A percentile compares a stretch with the other conserved stretches of the same genome.
phyloP scores from a whole-genome alignment of 2,888 invertebrate genomes.

The Meandrusa payeni region DNA sequence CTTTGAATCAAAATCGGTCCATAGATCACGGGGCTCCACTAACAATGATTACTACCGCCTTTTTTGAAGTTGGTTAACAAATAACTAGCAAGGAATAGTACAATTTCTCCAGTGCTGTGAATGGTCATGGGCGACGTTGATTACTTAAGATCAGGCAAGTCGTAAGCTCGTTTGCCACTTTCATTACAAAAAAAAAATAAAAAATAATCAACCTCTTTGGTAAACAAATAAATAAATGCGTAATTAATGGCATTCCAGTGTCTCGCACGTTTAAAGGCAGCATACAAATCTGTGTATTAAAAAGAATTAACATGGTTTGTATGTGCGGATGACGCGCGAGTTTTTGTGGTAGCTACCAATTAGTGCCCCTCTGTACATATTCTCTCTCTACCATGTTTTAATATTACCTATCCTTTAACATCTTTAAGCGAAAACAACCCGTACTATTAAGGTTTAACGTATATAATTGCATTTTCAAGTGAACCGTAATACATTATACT shows the following conservation, averaged over 20 bases:
- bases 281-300: constrained; percentile 75
- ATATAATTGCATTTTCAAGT: not conserved
- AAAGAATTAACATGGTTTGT: constrained; percentile 59
- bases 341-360: constrained; percentile 49
- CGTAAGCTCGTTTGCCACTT: too few species aligned
- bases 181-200: too few species aligned
- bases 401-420: constrained; percentile 1
- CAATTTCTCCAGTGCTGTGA: too few species aligned
- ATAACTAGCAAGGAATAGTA: constrained; percentile 54
- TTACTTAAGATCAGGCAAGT: too few species aligned
- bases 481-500: constrained; percentile 14
- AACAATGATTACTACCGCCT: too few species aligned
- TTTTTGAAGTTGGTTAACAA: too few species aligned
- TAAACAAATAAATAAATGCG: constrained; percentile 69
- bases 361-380: constrained; percentile 37
- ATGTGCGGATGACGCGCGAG: constrained; percentile 41
- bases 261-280: constrained; percentile 42
- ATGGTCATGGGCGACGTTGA: too few species aligned
- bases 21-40: too few species aligned
- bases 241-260: constrained; percentile 57
- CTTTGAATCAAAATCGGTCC: too few species aligned
- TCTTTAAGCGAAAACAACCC: constrained; percentile 3
- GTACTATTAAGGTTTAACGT: not conserved
- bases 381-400: constrained; percentile 4
- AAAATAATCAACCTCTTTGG: constrained; percentile 69